These are phyloP conservation scores for Athene noctua DNA, from an alignment of 2,113 vertebrate genomes.

Conservation along the genomic window DNA sequence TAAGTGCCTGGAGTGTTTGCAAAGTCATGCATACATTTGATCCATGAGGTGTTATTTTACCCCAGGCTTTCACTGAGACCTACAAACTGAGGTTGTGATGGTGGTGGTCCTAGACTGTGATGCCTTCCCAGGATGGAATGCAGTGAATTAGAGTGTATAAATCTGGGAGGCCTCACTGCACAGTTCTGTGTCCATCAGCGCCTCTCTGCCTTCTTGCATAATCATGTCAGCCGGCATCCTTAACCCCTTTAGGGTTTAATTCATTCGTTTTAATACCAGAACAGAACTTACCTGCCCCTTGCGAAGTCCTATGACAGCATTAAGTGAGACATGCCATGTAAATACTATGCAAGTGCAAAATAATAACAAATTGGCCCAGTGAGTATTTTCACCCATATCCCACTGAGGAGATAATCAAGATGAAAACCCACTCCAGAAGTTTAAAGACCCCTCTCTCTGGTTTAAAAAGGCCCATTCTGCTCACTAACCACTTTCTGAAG, in stretches of 20 bases:
- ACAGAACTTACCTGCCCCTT: not conserved
- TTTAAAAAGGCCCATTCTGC: slow-evolving; percentile 27
- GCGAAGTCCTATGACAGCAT: not conserved
- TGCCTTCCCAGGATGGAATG: not conserved
- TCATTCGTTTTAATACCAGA: not conserved
- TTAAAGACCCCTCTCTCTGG: not conserved
- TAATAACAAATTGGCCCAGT: not conserved
- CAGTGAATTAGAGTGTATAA: not conserved
- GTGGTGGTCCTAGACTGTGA: not conserved
- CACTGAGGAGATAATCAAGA: slow-evolving; percentile 34
- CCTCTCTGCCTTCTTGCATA: not conserved
- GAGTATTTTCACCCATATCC: not conserved
- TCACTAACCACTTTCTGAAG: slow-evolving; percentile 17
- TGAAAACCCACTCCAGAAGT: slow-evolving; percentile 29
- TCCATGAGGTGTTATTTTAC: not conserved
- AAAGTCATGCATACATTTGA: not conserved
- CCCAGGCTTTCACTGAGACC: not conserved
- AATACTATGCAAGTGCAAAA: not conserved
- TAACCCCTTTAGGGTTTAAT: not conserved
- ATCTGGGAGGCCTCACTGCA: not conserved
- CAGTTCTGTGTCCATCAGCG: not conserved
- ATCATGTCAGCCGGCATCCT: not conserved
- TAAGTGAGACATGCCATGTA: not conserved
- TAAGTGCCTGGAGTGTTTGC: not conserved
- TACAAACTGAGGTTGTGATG: rapidly evolving